These are phyloP conservation scores for Malaclemys terrapin DNA, from an alignment of 2,113 vertebrate species.

Conservation along the genomic window DNA sequence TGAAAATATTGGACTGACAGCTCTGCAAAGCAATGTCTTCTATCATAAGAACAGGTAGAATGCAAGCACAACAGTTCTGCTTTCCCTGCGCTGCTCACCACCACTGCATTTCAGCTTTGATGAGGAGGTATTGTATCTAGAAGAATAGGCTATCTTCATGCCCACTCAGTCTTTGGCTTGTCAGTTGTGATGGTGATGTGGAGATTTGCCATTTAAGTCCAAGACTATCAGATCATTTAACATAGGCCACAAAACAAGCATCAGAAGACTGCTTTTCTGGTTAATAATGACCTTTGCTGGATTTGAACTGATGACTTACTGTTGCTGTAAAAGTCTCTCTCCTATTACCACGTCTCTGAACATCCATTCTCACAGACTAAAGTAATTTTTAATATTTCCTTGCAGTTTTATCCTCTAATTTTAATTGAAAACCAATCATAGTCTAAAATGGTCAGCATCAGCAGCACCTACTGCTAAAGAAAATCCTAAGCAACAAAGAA, in stretches of 20 bases:
- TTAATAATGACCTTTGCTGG: background rate
- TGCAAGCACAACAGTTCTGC: background rate
- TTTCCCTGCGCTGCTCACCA: background rate
- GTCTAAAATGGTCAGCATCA: background rate
- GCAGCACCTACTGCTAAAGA: background rate
- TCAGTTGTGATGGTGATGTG: background rate
- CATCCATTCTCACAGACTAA: background rate
- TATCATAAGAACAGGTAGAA: background rate
- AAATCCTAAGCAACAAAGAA: background rate
- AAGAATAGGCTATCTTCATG: background rate
- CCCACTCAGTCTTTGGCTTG: background rate
- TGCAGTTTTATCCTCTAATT: background rate
- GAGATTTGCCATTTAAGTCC: background rate
- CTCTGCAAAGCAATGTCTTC: background rate
- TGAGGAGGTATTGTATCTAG: background rate
- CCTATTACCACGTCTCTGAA: background rate
- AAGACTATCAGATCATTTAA: background rate
- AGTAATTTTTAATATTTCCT: background rate
- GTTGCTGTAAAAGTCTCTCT: too few species aligned
- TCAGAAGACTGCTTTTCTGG: background rate
- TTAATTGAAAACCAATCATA: background rate
- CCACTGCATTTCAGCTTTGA: background rate
- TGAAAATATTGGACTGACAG: conserved; percentile 10
- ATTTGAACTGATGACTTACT: background rate
- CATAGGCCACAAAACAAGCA: accelerated